Evolutionary conservation across 2,113 vertebrate genomes (phyloP).

Genomic region (Leuciscus idus): DNA sequence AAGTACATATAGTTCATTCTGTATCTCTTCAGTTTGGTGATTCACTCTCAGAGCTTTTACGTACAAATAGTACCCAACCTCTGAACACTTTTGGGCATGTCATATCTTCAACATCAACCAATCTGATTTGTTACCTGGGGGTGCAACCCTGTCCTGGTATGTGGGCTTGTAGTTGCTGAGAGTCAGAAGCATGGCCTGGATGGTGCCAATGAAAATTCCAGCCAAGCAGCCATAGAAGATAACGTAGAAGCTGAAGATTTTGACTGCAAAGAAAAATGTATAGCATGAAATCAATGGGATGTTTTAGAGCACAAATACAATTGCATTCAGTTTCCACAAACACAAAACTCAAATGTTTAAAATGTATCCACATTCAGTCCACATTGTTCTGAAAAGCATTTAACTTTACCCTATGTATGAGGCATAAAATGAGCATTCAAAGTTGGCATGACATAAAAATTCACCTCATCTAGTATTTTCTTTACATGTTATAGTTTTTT

Average conservation of each 20-base stretch:
- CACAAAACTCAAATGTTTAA: neutral
- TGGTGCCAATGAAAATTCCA: conserved; percentile 97
- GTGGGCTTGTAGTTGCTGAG: conserved; percentile 91
- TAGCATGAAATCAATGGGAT: neutral
- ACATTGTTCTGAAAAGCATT: neutral
- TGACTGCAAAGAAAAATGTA: conserved; percentile 78
- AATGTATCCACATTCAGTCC: neutral
- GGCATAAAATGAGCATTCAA: neutral
- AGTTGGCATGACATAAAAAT: neutral
- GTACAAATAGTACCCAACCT: neutral
- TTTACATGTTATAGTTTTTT: neutral
- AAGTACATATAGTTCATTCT: conserved; percentile 27
- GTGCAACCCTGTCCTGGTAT: conserved; percentile 97
- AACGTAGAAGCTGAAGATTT: conserved; percentile 95
- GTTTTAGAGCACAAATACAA: neutral
- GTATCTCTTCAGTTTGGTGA: neutral
- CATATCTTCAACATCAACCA: neutral
- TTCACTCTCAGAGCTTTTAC: neutral
- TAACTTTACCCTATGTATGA: neutral
- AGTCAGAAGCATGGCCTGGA: conserved; percentile 95
- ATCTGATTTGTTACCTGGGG: conserved; percentile 86
- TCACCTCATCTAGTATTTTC: neutral
- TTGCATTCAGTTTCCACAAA: neutral
- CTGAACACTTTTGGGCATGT: neutral
- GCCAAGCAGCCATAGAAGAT: conserved; percentile 98